phyloP scores from a whole-genome alignment of 2,113 vertebrate species.

The Syngnathus typhle region DNA sequence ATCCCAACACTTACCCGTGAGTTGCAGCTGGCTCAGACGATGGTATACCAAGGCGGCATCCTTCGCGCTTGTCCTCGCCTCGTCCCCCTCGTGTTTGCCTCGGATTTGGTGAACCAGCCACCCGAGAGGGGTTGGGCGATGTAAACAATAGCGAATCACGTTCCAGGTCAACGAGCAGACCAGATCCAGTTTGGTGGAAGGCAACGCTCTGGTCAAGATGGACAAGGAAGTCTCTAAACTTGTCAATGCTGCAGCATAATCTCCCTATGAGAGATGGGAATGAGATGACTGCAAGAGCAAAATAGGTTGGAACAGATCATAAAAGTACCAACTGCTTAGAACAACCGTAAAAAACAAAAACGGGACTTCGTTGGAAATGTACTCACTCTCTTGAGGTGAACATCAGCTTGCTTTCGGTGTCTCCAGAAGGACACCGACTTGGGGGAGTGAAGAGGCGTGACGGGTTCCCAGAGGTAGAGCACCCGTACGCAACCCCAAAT shows the following conservation, averaged over 20 bases:
- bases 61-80: slow-evolving; percentile 83
- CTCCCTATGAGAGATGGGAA: slow-evolving; percentile 69
- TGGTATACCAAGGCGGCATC: slow-evolving; percentile 92
- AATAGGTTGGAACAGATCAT: slow-evolving; percentile 1
- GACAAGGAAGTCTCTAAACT: slow-evolving; percentile 89
- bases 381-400: slow-evolving; percentile 83
- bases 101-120: slow-evolving; percentile 89
- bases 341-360: not conserved
- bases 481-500: slow-evolving; percentile 91
- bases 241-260: slow-evolving; percentile 79
- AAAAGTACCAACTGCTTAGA: not conserved
- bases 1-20: slow-evolving; percentile 76
- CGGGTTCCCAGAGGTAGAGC: slow-evolving; percentile 88
- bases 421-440: slow-evolving; percentile 93
- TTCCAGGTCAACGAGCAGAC: slow-evolving; percentile 94
- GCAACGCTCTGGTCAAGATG: slow-evolving; percentile 81
- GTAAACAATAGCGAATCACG: slow-evolving; percentile 87
- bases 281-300: not conserved
- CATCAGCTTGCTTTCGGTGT: slow-evolving; percentile 91
- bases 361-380: not conserved
- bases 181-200: slow-evolving; percentile 82
- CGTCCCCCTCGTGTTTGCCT: slow-evolving; percentile 84
- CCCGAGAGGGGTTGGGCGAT: slow-evolving; percentile 83
- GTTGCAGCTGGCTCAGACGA: slow-evolving; percentile 87
- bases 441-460: slow-evolving; percentile 87